Conservation (phyloP, 2,113 vertebrate genomes). For the Bolborhynchus lineola region DNA sequence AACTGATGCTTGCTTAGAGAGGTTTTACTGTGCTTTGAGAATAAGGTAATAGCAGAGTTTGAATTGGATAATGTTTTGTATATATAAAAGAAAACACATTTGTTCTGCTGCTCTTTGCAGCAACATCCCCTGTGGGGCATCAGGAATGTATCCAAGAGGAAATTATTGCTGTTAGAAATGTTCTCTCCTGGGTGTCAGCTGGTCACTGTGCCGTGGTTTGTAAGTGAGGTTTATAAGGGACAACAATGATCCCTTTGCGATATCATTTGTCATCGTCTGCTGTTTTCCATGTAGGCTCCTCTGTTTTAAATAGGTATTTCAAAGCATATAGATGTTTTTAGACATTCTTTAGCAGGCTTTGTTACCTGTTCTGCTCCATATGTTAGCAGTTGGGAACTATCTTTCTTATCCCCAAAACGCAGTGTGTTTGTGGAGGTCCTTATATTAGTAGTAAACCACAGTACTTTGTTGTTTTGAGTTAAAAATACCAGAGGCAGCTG, state of each 20-base stretch:
- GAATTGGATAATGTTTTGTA: not conserved
- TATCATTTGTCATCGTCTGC: not conserved
- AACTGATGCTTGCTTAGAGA: not conserved
- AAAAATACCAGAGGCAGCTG: not conserved
- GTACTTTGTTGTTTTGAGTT: not conserved
- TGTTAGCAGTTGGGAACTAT: not conserved
- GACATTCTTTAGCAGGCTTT: not conserved
- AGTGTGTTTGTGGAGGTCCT: not conserved
- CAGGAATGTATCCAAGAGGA: not conserved
- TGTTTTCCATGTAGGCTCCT: not conserved
- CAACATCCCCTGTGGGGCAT: not conserved
- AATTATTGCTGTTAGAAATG: not conserved
- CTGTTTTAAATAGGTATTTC: not conserved
- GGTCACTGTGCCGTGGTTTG: not conserved
- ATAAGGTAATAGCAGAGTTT: not conserved
- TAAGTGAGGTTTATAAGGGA: not conserved
- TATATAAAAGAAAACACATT: not conserved
- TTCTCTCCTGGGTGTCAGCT: not conserved
- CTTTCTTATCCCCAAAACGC: not conserved
- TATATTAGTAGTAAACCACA: not conserved
- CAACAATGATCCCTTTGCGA: not conserved
- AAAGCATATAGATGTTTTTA: not conserved
- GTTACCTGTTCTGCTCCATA: not conserved
- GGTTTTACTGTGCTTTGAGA: not conserved
- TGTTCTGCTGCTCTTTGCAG: not conserved